phyloP scores from a whole-genome alignment of 2,797 vertebrate genomes.

The Oreochromis mossambicus region DNA sequence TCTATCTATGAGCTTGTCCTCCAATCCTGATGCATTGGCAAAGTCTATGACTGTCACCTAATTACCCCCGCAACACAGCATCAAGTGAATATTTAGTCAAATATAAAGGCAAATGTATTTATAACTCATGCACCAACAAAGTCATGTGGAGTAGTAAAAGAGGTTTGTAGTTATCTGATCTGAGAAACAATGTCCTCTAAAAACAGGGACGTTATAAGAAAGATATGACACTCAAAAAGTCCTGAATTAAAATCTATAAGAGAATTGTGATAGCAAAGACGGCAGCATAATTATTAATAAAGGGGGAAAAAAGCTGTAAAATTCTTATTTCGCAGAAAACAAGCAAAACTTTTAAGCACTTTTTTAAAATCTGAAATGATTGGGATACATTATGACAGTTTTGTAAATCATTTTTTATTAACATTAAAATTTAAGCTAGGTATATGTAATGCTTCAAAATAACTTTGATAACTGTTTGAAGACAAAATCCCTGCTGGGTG shows the following conservation, averaged over 20 bases:
- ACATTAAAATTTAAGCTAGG: neutral
- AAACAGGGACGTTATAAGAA: too few relatives aligned
- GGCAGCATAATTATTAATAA: neutral
- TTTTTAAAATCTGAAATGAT: neutral
- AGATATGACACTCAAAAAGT: too few relatives aligned
- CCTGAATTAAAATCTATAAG: too few relatives aligned
- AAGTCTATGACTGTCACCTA: neutral
- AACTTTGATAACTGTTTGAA: neutral
- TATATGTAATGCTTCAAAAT: neutral
- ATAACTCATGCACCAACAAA: neutral
- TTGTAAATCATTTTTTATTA: neutral
- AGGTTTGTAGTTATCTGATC: too few relatives aligned
- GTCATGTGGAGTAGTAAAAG: too few relatives aligned
- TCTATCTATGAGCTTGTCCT: neutral
- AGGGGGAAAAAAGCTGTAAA: accelerated
- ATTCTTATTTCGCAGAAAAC: neutral
- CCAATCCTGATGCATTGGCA: neutral
- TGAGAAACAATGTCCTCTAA: too few relatives aligned
- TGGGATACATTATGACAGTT: neutral
- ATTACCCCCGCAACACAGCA: neutral
- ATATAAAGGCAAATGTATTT: neutral
- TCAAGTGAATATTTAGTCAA: neutral
- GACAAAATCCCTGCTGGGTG: neutral
- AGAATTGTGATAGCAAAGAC: neutral
- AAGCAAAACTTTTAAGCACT: neutral